Conservation (phyloP, 64 coral and sea anemone species). For the Acropora yongei region DNA sequence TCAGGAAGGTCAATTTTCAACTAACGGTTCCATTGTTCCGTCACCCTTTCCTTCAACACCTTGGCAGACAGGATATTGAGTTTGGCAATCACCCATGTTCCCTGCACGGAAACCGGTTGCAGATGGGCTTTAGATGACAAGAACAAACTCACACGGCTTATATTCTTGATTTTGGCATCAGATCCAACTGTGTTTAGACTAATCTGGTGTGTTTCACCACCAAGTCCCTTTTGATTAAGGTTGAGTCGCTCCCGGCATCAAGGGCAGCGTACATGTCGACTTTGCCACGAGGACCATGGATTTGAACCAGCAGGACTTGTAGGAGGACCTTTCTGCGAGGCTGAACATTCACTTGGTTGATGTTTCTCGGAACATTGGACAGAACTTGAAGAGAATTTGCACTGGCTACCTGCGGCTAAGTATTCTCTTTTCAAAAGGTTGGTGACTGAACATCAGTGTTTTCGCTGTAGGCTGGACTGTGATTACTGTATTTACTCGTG, state of each 20-base stretch:
- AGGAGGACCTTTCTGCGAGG: neutral
- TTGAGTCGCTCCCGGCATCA: constrained; percentile 37
- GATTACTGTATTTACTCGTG: too few relatives aligned
- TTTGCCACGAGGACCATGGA: neutral
- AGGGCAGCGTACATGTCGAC: neutral
- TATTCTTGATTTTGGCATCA: neutral
- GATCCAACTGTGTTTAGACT: constrained; percentile 29
- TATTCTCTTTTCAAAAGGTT: neutral
- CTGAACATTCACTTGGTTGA: constrained; percentile 15
- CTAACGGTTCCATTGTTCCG: constrained; percentile 17
- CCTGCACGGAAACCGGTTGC: neutral
- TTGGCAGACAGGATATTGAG: constrained; percentile 26
- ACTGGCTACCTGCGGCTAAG: neutral
- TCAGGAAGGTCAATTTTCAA: neutral
- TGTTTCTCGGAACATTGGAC: neutral
- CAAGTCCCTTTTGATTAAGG: constrained; percentile 38
- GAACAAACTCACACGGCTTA: neutral
- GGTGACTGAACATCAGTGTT: neutral
- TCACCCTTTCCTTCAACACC: neutral
- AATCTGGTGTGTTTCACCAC: neutral
- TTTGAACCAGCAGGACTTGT: constrained; percentile 13
- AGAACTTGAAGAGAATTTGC: neutral
- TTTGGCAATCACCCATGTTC: constrained; percentile 51
- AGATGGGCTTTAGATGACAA: constrained; percentile 18
- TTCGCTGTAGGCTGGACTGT: neutral